Evolutionary conservation across 2,888 invertebrate genomes (phyloP), one percentile per base, ranked within the genome.

Genomic region (Endomychus coccineus): DNA sequence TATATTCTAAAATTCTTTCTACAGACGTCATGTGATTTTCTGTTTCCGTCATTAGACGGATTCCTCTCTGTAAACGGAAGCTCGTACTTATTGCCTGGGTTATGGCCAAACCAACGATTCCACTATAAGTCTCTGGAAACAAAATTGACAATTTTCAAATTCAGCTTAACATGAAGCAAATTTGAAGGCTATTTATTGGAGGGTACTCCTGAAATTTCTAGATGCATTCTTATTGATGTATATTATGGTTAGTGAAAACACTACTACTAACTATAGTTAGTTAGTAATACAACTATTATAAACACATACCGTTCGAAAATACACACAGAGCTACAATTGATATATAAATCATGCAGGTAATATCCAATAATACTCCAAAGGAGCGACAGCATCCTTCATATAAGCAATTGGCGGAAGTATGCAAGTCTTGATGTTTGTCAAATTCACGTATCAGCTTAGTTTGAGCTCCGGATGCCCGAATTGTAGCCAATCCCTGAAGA

Each of bases 1-100:
- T 77, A 57, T 91, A 94, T 54, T 91, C 90, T 5, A 86, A 51
- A 10, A 85, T 75, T 62, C 92, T 76, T 66, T 96, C 95, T 0
- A 96, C 94, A 7, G 86, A 83, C 2, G 87, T 89, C 87, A 89
- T 86, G 50, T 81, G 83, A 56, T 88, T 90, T 60, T 65, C 65
- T 30, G 65, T 37, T 46, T 66, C 64, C 22, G 58, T 61, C 58
- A 61, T 64, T 42, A 66, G 65, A 10, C 64, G 47, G 78, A 94
- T 88, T 14, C 89, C 90, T 91, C 91, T 95, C 57, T 83, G 83
- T 61, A 83, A 78, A 77, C 81, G 78, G 23, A 65, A 65, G 1
- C 58, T 61, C 24, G 66, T 44, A n/a, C 51, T 51, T 17, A 65
- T 48, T 0, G 61, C 49, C 49, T 67, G 66, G 1, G 66, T 66